Conservation (phyloP, 37 sponge, comb jelly and placozoan genomes). For the Lycopodina hypogea region DNA sequence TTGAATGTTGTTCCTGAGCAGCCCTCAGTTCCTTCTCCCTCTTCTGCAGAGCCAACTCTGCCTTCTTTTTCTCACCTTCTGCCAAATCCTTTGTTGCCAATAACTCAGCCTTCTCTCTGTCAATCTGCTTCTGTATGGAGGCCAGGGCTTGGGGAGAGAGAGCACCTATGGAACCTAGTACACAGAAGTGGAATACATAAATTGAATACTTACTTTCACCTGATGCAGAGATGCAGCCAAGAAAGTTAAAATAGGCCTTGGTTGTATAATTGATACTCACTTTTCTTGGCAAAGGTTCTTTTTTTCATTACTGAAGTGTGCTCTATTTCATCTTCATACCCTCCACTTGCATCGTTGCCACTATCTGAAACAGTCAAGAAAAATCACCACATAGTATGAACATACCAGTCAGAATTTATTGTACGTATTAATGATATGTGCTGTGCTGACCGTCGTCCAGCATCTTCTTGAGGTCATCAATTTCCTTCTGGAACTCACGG, state of each 20-base stretch:
- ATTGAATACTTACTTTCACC: not conserved
- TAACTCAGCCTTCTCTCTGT: slow-evolving; percentile 71
- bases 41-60: slow-evolving; percentile 62
- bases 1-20: slow-evolving; percentile 82
- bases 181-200: not conserved
- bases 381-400: not conserved
- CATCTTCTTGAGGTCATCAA: slow-evolving; percentile 74
- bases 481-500: slow-evolving; percentile 98
- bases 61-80: slow-evolving; percentile 72
- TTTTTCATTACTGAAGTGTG: not conserved
- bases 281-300: not conserved
- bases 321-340: slow-evolving; percentile 38
- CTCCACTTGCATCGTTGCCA: slow-evolving; percentile 41
- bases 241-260: not conserved
- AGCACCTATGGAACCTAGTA: slow-evolving; percentile 9
- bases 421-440: too few species aligned
- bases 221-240: not conserved
- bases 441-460: slow-evolving; percentile 65
- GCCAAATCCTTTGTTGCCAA: slow-evolving; percentile 74
- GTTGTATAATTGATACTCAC: too few species aligned
- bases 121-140: slow-evolving; percentile 53
- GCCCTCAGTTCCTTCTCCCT: slow-evolving; percentile 75
- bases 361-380: slow-evolving; percentile 10
- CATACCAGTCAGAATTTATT: not conserved
- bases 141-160: slow-evolving; percentile 59